A percentile compares a stretch with the other conserved stretches of the same genome.
phyloP scores from a whole-genome alignment of 2,113 vertebrate species.

The Odocoileus hemionus region DNA sequence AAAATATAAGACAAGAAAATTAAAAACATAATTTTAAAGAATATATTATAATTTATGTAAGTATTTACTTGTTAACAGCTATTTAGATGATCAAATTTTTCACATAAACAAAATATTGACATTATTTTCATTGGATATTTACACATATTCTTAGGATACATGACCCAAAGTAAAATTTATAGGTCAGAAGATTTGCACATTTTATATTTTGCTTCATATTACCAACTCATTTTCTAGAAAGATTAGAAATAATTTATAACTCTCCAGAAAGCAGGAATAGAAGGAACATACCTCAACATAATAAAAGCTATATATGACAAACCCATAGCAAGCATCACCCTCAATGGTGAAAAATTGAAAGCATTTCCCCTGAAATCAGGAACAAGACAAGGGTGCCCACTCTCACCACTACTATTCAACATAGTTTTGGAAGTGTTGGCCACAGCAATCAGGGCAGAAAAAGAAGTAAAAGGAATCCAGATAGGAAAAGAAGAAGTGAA shows the following conservation, averaged over 20 bases:
- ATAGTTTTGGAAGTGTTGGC: too few relatives aligned
- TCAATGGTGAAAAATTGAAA: too few relatives aligned
- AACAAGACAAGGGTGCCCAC: too few relatives aligned
- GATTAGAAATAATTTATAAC: background rate
- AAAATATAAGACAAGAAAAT: background rate
- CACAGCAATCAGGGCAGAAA: too few relatives aligned
- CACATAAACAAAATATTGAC: background rate
- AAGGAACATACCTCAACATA: too few relatives aligned
- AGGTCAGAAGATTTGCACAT: background rate
- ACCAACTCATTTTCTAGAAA: background rate
- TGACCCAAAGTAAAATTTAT: background rate
- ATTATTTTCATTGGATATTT: background rate
- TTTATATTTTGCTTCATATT: background rate
- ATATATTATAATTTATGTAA: background rate
- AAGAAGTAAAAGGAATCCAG: too few relatives aligned
- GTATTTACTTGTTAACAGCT: background rate
- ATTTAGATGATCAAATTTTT: background rate
- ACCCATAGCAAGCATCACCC: too few relatives aligned
- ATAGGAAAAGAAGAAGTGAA: too few relatives aligned
- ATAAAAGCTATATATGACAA: too few relatives aligned
- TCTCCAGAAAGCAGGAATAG: too few relatives aligned
- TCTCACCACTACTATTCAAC: too few relatives aligned
- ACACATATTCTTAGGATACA: background rate
- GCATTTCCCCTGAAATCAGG: too few relatives aligned
- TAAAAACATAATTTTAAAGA: background rate